phyloP scores from a whole-genome alignment of 2,888 invertebrate species.

The Agrochola lota region DNA sequence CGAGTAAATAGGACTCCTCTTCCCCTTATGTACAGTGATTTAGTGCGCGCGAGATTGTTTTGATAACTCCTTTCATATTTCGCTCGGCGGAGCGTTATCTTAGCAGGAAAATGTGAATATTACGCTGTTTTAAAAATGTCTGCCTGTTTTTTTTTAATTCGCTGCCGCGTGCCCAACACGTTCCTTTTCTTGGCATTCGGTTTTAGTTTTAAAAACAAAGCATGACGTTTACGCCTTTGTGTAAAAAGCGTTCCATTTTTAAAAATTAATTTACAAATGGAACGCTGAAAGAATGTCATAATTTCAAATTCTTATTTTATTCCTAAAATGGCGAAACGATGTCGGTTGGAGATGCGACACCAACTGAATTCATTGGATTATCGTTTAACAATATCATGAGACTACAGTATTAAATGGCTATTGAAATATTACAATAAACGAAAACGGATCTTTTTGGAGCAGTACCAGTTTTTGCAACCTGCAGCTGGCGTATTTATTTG shows the following conservation, averaged over 20 bases:
- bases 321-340: slow-evolving; percentile 20
- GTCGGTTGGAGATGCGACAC: slow-evolving; percentile 27
- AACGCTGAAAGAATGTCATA: slow-evolving; percentile 45
- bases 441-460: slow-evolving; percentile 41
- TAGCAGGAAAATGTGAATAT: slow-evolving; percentile 85
- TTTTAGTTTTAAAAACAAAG: slow-evolving; percentile 71
- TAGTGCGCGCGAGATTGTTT: slow-evolving; percentile 89
- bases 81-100: slow-evolving; percentile 87
- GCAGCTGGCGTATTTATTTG: slow-evolving; percentile 71
- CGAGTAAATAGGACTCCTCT: slow-evolving; percentile 88
- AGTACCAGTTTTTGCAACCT: slow-evolving; percentile 69
- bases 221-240: slow-evolving; percentile 56
- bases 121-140: slow-evolving; percentile 78
- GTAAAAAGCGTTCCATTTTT: slow-evolving; percentile 60
- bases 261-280: slow-evolving; percentile 67
- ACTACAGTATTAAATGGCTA: slow-evolving; percentile 49
- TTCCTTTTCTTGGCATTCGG: slow-evolving; percentile 75
- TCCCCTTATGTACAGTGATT: slow-evolving; percentile 90
- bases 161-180: slow-evolving; percentile 60
- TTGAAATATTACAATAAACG: slow-evolving; percentile 53
- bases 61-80: slow-evolving; percentile 90
- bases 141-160: slow-evolving; percentile 68
- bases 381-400: slow-evolving; percentile 42
- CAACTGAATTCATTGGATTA: slow-evolving; percentile 33
- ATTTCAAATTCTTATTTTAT: slow-evolving; percentile 39